Evolutionary conservation across 1,140 invertebrate genomes (phyloP), one percentile per base, ranked within the genome.

Genomic region (Globodera ellingtonae): DNA sequence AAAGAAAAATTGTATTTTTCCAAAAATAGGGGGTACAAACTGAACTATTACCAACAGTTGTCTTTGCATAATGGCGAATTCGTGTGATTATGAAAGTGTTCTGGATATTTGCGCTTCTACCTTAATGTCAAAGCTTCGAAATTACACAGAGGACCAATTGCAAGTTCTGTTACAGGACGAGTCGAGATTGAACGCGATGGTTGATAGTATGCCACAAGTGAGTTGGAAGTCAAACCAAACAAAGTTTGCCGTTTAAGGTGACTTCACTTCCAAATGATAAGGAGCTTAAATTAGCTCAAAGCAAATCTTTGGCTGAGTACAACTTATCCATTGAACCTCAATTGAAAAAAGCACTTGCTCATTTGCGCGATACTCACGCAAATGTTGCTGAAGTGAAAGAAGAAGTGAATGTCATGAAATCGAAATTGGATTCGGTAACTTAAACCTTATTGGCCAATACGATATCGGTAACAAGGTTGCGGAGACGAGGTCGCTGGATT

Each of bases 111-210:
- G 81, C 24, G 82, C 72, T 24, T 56, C 62, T 46, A 74, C 80
- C n/a, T 44, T 81, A 65, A 81, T 76, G 73, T 81, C 80, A 0
- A 78, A 81, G n/a, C 44, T 81, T 77, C 80, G 81, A 15, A 82
- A 82, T 72, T 82, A 82, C 70, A 76, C 81, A 18, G 81, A 82
- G 67, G 81, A 82, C 46, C 81, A 82, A 66, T 79, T 82, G n/a
- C 82, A 83, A 46, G 18, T 8, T 62, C 35, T 82, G 44, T 65
- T 82, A 9, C 65, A 82, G 24, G 81, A 82, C 62, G 81, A 82
- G 7, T 47, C 48, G 4, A 59, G 78, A 8, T 8, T 82, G 18
- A 83, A 82, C 24, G 66, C 81, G 35, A 56, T 82, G 82, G 62
- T 82, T 13, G 81, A 84, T 66, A 56, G 24, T 44, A 50, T 82